Percentiles rank a stretch among this genome's conserved stretches.
phyloP scores from a whole-genome alignment of 2,797 vertebrate genomes.

The Champsocephalus esox region DNA sequence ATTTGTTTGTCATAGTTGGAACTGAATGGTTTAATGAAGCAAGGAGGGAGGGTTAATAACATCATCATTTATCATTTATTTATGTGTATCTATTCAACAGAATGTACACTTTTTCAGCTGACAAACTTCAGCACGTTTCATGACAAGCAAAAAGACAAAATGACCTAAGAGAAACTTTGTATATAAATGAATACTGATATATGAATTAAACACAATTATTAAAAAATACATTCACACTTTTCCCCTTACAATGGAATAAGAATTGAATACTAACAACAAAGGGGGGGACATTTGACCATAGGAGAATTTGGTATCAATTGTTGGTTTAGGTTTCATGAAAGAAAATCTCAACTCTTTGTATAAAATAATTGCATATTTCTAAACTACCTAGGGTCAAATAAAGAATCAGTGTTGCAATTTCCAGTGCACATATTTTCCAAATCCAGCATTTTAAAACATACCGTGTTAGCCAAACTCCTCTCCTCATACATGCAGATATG shows the following conservation, averaged over 20 bases:
- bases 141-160: background rate
- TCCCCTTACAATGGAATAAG: background rate
- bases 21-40: background rate
- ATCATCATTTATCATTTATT: background rate
- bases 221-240: background rate
- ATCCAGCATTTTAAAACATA: conserved; percentile 8
- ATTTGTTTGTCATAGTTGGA: background rate
- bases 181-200: background rate
- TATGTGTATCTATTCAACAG: background rate
- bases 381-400: conserved; percentile 7
- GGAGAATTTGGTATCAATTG: background rate
- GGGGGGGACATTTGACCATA: background rate
- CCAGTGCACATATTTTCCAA: conserved; percentile 1
- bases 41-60: background rate
- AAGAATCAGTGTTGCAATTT: conserved; percentile 20
- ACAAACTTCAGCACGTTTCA: background rate
- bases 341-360: conserved; percentile 18
- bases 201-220: background rate
- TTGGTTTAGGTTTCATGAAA: background rate
- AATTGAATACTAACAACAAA: background rate
- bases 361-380: conserved; percentile 40
- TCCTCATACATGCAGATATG: conserved; percentile 25
- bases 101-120: background rate
- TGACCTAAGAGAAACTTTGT: background rate
- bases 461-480: conserved; percentile 15